Conservation (phyloP, 1,140 invertebrate species). For the Tetramorium simillimum region DNA sequence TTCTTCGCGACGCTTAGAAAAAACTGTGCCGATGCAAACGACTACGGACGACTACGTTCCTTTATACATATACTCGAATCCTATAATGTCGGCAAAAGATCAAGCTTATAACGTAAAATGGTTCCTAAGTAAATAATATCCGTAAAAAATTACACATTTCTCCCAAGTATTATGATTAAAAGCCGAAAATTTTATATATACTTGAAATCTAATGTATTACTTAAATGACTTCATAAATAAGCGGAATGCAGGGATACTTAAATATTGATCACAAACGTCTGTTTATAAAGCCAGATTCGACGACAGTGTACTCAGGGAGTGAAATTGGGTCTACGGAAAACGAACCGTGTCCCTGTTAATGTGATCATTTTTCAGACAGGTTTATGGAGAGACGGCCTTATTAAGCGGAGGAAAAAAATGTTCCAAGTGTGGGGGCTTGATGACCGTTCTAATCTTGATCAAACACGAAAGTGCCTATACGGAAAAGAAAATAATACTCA, state of each 20-base stretch:
- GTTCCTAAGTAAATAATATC: background rate
- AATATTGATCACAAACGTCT: conserved; percentile 8
- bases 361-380: conserved; percentile 64
- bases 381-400: conserved; percentile 43
- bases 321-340: conserved; percentile 30
- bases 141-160: background rate
- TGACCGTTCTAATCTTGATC: conserved; percentile 72
- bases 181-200: background rate
- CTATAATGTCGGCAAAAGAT: background rate
- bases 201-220: background rate
- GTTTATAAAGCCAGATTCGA: conserved; percentile 12
- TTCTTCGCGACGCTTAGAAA: conserved; percentile 30
- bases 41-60: background rate
- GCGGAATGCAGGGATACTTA: background rate
- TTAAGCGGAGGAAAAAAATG: conserved; percentile 61
- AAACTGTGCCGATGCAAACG: conserved; percentile 11
- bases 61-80: background rate
- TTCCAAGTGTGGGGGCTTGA: conserved; percentile 52
- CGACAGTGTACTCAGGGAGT: background rate
- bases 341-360: conserved; percentile 27
- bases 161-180: background rate
- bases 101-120: background rate
- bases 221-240: background rate
- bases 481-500: conserved; percentile 57
- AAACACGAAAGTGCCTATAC: conserved; percentile 52